Evolutionary conservation across 2,113 vertebrate genomes (phyloP), one percentile per base, ranked within the genome.

Genomic region (Oncorhynchus tshawytscha): DNA sequence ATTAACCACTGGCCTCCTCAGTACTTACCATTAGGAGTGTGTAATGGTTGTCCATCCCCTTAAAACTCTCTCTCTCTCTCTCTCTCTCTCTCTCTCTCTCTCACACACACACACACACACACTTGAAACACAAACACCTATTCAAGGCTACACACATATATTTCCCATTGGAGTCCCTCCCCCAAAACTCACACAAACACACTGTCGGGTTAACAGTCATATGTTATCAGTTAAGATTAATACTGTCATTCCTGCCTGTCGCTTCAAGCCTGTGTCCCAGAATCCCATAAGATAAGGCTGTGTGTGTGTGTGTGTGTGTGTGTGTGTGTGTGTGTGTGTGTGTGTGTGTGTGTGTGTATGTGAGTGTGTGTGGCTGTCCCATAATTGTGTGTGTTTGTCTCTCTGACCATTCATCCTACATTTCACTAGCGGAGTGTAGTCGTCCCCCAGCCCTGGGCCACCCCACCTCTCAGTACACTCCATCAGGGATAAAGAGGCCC

Each of bases 171-270:
- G 39, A 45, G 39, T 11, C 39, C 39, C 39, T 11, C 9, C 9
- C 39, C 39, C 9, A 45, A 45, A 45, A 45, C 80, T 69, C 78
- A 75, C 70, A 49, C 83, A 6, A 45, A 45, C 39, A 45, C 39
- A 45, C 39, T 45, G 39, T 45, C 39, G 3, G 39, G 39, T 45
- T 45, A 45, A 9, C 39, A 11, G 39, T 45, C 9, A 45, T 11
- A 45, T 78, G 79, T 82, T 89, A 88, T 85, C 83, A 76, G 69
- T 66, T 2, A 70, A 84, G 84, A 89, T 85, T 82, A 72, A 65
- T 71, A 77, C 82, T 78, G 80, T 85, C 86, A 85, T 90, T 85
- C 87, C 82, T 83, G 67, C 82, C 84, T 89, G 85, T 92, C 87
- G 27, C 85, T 87, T 83, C 76, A 78, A 81, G 82, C 71, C 73